phyloP scores from a whole-genome alignment of 1,140 invertebrate species.

The Bicyclus anynana region DNA sequence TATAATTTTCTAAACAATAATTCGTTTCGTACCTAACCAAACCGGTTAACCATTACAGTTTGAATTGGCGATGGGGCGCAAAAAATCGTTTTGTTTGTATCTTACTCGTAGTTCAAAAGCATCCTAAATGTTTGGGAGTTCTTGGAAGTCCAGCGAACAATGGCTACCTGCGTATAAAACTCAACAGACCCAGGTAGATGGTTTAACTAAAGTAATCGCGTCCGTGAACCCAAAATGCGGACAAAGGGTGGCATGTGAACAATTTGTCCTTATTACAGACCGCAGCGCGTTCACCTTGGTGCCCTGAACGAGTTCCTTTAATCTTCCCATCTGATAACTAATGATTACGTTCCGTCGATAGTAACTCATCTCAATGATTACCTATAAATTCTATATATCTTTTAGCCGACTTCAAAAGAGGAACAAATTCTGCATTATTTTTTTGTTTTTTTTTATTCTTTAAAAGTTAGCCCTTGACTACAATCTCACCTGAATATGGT shows the following conservation, averaged over 20 bases:
- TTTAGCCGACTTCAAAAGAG: too few relatives aligned
- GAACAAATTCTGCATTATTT: too few relatives aligned
- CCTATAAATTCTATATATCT: too few relatives aligned
- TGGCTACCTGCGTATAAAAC: constrained; percentile 37
- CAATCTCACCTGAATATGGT: too few relatives aligned
- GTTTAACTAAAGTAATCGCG: constrained; percentile 37
- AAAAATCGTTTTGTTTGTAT: constrained; percentile 1
- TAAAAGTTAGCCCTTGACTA: too few relatives aligned
- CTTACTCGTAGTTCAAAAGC: background rate
- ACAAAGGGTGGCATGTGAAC: constrained; percentile 66
- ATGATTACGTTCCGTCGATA: background rate
- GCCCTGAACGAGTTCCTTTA: constrained; percentile 49
- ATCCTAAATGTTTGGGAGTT: constrained; percentile 8
- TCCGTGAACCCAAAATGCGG: constrained; percentile 55
- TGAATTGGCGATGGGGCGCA: background rate
- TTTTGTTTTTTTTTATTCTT: too few relatives aligned
- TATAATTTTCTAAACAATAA: background rate
- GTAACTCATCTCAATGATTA: background rate
- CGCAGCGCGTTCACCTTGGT: constrained; percentile 57
- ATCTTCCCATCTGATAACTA: constrained; percentile 29
- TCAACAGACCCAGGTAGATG: constrained; percentile 45
- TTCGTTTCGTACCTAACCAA: background rate
- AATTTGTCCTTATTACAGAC: constrained; percentile 60
- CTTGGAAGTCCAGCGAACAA: constrained; percentile 11
- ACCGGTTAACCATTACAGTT: background rate